A percentile compares a stretch with the other conserved stretches of the same genome.
phyloP scores from a whole-genome alignment of 2,888 invertebrate genomes.

The Diloba caeruleocephala region DNA sequence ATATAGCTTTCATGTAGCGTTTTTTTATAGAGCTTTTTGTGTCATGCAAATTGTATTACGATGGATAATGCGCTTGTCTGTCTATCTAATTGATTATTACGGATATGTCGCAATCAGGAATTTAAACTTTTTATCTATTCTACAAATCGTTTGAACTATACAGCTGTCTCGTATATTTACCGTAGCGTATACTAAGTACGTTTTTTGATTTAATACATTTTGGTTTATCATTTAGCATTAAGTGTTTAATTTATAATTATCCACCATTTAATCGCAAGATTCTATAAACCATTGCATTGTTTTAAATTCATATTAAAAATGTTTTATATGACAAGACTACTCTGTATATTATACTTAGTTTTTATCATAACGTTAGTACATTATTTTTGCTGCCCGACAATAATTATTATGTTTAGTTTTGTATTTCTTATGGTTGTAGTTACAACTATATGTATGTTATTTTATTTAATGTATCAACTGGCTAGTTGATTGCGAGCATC shows the following conservation, averaged over 20 bases:
- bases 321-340: slow-evolving; percentile 75
- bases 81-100: slow-evolving; percentile 40
- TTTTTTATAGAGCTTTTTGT: slow-evolving; percentile 55
- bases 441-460: slow-evolving; percentile 62
- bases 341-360: slow-evolving; percentile 68
- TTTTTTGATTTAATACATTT: slow-evolving; percentile 56
- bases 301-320: slow-evolving; percentile 51
- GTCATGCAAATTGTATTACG: slow-evolving; percentile 35
- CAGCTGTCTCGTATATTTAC: slow-evolving; percentile 29
- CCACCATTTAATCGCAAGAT: slow-evolving; percentile 65
- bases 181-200: slow-evolving; percentile 54
- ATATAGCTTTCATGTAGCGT: slow-evolving; percentile 46
- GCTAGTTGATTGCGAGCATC: slow-evolving; percentile 59
- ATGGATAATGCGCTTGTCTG: slow-evolving; percentile 39
- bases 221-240: slow-evolving; percentile 65
- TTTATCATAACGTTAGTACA: slow-evolving; percentile 65
- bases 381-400: slow-evolving; percentile 82
- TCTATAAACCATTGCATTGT: slow-evolving; percentile 54
- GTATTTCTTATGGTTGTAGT: slow-evolving; percentile 67
- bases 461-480: slow-evolving; percentile 52
- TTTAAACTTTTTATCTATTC: slow-evolving; percentile 30
- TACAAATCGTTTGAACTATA: slow-evolving; percentile 20
- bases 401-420: slow-evolving; percentile 73
- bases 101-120: slow-evolving; percentile 27
- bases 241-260: slow-evolving; percentile 72